phyloP scores from a whole-genome alignment of 2,888 invertebrate genomes.

The Cryptops parisi region DNA sequence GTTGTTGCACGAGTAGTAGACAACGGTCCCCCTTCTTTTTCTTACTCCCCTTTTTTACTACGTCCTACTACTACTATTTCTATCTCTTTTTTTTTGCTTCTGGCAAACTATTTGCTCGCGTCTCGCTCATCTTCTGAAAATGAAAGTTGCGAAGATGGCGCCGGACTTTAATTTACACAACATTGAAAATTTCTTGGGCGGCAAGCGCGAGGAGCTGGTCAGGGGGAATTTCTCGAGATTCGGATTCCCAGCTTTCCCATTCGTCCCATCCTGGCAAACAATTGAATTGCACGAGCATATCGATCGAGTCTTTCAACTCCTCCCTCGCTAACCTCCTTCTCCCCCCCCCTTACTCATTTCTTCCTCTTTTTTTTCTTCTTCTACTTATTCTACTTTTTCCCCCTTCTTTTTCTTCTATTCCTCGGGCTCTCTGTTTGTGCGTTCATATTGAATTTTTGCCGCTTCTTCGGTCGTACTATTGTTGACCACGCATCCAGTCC shows the following conservation, averaged over 20 bases:
- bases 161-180: not conserved
- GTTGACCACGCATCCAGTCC: not conserved
- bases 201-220: no score
- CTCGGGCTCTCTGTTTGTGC: no score
- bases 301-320: not conserved
- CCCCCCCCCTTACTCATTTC: no score
- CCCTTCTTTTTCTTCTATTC: not conserved
- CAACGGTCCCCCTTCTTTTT: no score
- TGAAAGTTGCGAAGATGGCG: not conserved
- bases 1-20: no score
- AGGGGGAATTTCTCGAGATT: not conserved
- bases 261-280: not conserved
- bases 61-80: no score
- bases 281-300: not conserved
- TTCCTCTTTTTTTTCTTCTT: no score
- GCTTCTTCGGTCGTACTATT: not conserved
- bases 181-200: not conserved
- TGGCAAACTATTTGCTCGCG: not conserved
- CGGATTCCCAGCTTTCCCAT: not conserved
- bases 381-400: no score
- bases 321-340: no score
- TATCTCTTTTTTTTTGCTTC: no score
- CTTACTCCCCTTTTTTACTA: no score
- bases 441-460: not conserved
- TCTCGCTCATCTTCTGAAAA: not conserved